Percentiles rank a stretch among this genome's conserved stretches.
Conservation (phyloP, 2,888 invertebrate species). For the Xylota segnis region DNA sequence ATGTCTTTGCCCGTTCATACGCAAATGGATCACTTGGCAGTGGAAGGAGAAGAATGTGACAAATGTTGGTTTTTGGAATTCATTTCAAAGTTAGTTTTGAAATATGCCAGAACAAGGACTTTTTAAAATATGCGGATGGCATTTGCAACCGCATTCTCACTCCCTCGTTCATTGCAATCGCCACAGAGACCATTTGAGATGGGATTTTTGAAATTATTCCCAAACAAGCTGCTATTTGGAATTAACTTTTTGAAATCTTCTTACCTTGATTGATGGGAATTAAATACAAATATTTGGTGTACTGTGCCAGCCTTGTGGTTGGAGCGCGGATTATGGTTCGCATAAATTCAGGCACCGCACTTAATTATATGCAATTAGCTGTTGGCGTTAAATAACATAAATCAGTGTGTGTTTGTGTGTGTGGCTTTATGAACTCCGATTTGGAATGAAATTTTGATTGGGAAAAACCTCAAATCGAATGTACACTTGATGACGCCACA, state of each 20-base stretch:
- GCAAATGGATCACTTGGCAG: constrained; percentile 12
- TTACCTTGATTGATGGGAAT: constrained; percentile 6
- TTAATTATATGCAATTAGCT: background rate
- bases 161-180: background rate
- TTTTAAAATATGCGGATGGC: constrained; percentile 1
- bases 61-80: constrained; percentile 37
- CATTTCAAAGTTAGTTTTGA: constrained; percentile 45
- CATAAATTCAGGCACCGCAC: background rate
- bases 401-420: background rate
- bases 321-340: background rate
- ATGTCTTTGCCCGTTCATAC: background rate
- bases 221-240: constrained; percentile 17
- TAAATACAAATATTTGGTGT: constrained; percentile 37
- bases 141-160: background rate
- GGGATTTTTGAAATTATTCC: constrained; percentile 1
- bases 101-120: constrained; percentile 1
- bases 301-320: background rate
- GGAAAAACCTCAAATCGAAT: background rate
- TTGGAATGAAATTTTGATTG: background rate
- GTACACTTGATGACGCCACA: background rate
- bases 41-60: constrained; percentile 36
- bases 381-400: background rate
- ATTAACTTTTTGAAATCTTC: background rate
- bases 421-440: background rate
- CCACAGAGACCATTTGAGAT: constrained; percentile 14